Evolutionary conservation across 1,140 invertebrate genomes (phyloP).

Genomic region (Mactra quadrangularis): DNA sequence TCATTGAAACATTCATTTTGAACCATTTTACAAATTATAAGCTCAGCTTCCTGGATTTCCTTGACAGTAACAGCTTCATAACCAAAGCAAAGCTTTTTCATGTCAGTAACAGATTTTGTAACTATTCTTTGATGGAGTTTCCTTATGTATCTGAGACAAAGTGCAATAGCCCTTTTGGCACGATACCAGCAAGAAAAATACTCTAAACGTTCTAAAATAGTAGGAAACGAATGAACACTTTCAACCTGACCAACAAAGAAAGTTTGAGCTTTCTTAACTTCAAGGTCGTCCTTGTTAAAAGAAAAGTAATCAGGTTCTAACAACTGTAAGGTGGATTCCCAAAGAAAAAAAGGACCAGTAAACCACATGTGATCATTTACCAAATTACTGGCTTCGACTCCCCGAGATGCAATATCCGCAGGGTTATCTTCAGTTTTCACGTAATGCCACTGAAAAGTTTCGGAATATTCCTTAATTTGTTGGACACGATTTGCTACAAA

Average conservation of each 20-base stretch:
- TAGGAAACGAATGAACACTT: not conserved
- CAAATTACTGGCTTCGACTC: too few relatives aligned
- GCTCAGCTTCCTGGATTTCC: not conserved
- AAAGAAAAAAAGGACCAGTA: conserved; percentile 5
- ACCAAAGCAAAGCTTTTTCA: not conserved
- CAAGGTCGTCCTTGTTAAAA: not conserved
- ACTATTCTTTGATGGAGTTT: not conserved
- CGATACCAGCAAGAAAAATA: conserved; percentile 53
- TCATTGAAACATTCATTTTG: not conserved
- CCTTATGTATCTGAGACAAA: conserved; percentile 18
- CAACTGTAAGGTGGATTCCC: not conserved
- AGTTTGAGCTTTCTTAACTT: not conserved
- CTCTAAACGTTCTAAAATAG: conserved; percentile 4
- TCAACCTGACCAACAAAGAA: too few relatives aligned
- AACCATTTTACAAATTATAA: not conserved
- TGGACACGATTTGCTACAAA: too few relatives aligned
- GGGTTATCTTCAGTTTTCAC: too few relatives aligned
- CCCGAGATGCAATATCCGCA: too few relatives aligned
- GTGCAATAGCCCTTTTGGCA: conserved; percentile 34
- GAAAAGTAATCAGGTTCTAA: not conserved
- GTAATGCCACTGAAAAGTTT: too few relatives aligned
- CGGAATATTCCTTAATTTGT: too few relatives aligned
- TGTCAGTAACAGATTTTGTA: not conserved
- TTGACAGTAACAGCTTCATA: not conserved
- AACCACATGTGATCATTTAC: conserved; percentile 2